A percentile compares a stretch with the other conserved stretches of the same genome.
These are phyloP conservation scores for Falco rusticolus DNA, from an alignment of 2,797 vertebrate genomes.

Conservation along the genomic window DNA sequence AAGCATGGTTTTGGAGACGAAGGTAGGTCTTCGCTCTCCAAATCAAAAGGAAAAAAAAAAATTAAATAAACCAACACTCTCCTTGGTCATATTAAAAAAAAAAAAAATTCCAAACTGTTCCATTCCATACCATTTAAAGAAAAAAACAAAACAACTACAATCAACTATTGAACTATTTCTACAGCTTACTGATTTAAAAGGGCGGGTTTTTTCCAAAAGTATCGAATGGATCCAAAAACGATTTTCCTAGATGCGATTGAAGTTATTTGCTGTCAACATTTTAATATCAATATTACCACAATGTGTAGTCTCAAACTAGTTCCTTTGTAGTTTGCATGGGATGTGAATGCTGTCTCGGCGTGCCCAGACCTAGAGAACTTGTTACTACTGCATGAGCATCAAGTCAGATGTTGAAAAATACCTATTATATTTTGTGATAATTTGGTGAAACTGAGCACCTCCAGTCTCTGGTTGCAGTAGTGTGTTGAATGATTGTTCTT, in stretches of 20 bases:
- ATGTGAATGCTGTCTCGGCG: constrained; percentile 86
- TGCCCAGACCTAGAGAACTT: constrained; percentile 79
- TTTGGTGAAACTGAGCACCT: constrained; percentile 77
- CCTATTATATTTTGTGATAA: constrained; percentile 80
- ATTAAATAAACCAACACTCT: neutral
- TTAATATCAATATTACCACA: constrained; percentile 85
- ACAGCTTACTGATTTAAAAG: constrained; percentile 48
- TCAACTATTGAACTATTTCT: constrained; percentile 17
- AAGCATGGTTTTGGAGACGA: constrained; percentile 64
- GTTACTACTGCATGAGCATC: constrained; percentile 85
- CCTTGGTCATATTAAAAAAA: constrained; percentile 20
- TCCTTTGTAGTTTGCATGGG: constrained; percentile 89
- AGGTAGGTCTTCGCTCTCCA: constrained; percentile 55
- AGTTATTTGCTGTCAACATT: constrained; percentile 80
- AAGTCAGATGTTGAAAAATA: constrained; percentile 79
- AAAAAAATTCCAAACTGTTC: constrained; percentile 48
- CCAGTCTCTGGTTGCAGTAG: constrained; percentile 78
- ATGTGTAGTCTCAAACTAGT: constrained; percentile 84
- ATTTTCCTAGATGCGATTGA: constrained; percentile 73
- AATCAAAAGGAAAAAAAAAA: constrained; percentile 4
- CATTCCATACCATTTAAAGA: constrained; percentile 62
- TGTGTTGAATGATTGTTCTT: constrained; percentile 80
- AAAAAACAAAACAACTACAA: constrained; percentile 1
- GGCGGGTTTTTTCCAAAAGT: constrained; percentile 53
- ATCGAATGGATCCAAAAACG: constrained; percentile 77